Evolutionary conservation across 2,113 vertebrate species (phyloP).

Genomic region (Dromiciops gliroides): DNA sequence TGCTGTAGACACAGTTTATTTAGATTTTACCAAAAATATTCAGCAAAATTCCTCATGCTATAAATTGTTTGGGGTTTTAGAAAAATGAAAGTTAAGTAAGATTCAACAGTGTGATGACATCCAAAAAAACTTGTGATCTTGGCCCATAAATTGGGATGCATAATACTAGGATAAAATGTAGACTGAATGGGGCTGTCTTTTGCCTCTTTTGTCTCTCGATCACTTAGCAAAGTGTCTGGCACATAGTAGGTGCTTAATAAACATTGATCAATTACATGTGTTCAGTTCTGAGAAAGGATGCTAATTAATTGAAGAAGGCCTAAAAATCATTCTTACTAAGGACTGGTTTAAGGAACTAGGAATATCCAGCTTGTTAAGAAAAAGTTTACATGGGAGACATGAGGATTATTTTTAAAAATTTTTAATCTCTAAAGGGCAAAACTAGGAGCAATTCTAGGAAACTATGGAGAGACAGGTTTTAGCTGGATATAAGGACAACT

Average conservation of each 20-base stretch:
- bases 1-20: background rate
- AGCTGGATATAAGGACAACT: background rate
- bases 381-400: background rate
- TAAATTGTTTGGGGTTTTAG: background rate
- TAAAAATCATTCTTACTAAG: background rate
- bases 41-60: background rate
- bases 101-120: background rate
- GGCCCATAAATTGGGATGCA: background rate
- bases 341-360: background rate
- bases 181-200: background rate
- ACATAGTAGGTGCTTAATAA: background rate
- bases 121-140: background rate
- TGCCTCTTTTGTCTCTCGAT: background rate
- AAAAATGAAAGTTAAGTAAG: background rate
- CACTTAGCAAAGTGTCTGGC: background rate
- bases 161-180: background rate
- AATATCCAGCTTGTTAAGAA: background rate
- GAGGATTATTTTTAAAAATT: background rate
- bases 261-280: background rate
- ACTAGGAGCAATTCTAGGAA: background rate
- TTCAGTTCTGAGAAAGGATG: background rate
- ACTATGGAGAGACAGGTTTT: background rate
- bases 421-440: background rate
- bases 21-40: background rate
- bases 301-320: background rate